phyloP scores from a whole-genome alignment of 2,888 invertebrate genomes.

The Harmothoe impar region DNA sequence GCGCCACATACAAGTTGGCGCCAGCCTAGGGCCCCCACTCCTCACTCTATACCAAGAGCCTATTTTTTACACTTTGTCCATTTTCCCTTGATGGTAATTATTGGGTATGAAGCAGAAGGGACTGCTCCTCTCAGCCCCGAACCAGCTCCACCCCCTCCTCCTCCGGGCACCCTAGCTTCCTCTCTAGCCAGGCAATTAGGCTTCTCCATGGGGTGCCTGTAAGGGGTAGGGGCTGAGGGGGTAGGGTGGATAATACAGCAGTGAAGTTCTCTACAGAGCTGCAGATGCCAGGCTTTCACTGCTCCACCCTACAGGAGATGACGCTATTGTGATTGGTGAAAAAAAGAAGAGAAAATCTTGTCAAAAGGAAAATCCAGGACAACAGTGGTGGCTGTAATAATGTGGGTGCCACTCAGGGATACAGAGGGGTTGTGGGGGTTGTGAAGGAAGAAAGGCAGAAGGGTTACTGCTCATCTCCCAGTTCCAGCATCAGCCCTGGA shows the following conservation, averaged over 20 bases:
- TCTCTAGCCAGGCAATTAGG: slow-evolving; percentile 46
- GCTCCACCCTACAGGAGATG: not conserved
- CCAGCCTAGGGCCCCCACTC: not conserved
- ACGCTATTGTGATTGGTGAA: slow-evolving; percentile 11
- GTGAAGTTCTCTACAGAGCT: not conserved
- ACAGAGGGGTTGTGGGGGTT: not conserved
- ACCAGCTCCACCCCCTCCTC: not conserved
- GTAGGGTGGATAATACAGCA: not conserved
- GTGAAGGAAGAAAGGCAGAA: not conserved
- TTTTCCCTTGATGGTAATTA: slow-evolving; percentile 59
- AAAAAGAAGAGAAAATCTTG: not conserved
- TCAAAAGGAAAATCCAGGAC: not conserved
- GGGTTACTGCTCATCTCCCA: not conserved
- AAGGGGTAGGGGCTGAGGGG: not conserved
- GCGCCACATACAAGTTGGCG: not conserved
- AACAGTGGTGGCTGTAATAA: not conserved
- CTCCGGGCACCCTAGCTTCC: not conserved
- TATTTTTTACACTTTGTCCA: slow-evolving; percentile 57
- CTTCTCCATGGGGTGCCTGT: not conserved
- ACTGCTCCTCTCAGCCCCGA: slow-evolving; percentile 1
- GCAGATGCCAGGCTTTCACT: slow-evolving; percentile 10
- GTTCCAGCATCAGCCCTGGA: not conserved
- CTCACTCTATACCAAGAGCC: not conserved
- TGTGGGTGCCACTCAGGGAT: not conserved
- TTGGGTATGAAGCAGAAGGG: slow-evolving; percentile 2